Base-by-base conservation (phyloP, 2,888 invertebrate genomes). In the Drosophila meridiana region DNA sequence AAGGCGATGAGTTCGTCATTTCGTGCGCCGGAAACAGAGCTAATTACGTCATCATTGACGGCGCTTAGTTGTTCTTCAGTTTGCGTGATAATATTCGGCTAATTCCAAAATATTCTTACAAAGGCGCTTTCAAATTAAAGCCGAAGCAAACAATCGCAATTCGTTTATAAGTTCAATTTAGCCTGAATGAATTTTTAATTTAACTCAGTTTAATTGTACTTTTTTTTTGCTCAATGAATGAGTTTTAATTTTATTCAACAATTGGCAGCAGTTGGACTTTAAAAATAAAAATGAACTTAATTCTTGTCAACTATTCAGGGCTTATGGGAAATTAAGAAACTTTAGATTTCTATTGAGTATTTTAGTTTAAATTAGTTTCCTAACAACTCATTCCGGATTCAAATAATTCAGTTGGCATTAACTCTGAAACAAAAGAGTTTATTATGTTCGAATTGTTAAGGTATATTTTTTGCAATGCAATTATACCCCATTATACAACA, bases 41-140 rank as follows among this genome's bases (percentile, higher is more conserved):
- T 63, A 30, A 73, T 77, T 76, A 77, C 76, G 76, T 77, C 76
- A 77, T 62, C 76, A 47, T 43, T 57, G 42, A 4, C 28, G 26
- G 13, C 42, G 58, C 50, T 66, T 59, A 63, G 45, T 75, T 62
- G 45, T 75, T 66, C 66, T 70, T 63, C 20, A 59, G 43, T 48
- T 73, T 28, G 67, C 57, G 57, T 66, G 57, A 50, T 66, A 38
- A 40, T 50, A 58, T 43, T 45, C 30, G 57, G 9, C 14, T n/a
- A 57, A 42, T 38, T 66, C 48, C 42, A 7, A 26, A 26, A 38
- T 38, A 40, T 26, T 38, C 28, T 28, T n/a, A 26, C 8, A 36
- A 48, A 50, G 48, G 30, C n/a, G 43, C 26, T 50, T 42, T 20
- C 30, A 26, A 66, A 56, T 56, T 68, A 66, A 56, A 56, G 13